Evolutionary conservation across 1,140 invertebrate genomes (phyloP).

Genomic region (Mycetomoellerius zeteki): DNA sequence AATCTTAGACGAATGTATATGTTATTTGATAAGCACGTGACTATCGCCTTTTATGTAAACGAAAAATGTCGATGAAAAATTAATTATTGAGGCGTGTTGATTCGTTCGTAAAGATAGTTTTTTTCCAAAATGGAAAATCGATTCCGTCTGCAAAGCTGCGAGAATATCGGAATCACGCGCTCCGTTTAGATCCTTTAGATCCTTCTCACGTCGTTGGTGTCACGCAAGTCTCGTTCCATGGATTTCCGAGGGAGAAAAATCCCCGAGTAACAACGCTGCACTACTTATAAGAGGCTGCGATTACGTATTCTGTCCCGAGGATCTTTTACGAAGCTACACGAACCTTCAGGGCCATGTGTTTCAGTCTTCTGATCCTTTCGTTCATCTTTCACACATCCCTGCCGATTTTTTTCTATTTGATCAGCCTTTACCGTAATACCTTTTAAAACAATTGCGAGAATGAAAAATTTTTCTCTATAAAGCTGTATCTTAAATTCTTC

Average conservation of each 20-base stretch:
- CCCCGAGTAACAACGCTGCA: conserved; percentile 47
- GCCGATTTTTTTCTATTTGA: neutral
- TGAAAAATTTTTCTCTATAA: conserved; percentile 1
- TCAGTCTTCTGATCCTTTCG: conserved; percentile 43
- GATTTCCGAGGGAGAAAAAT: conserved; percentile 72
- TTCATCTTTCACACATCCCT: conserved; percentile 40
- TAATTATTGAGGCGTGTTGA: conserved; percentile 16
- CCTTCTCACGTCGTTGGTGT: conserved; percentile 63
- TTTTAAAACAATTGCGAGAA: neutral
- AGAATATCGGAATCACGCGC: conserved; percentile 40
- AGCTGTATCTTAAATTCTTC: neutral
- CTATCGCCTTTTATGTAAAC: neutral
- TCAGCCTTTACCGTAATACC: neutral
- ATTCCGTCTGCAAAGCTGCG: conserved; percentile 8
- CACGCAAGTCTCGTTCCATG: conserved; percentile 58
- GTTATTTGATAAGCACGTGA: neutral
- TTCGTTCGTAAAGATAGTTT: conserved; percentile 4
- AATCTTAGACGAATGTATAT: neutral
- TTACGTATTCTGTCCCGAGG: conserved; percentile 72
- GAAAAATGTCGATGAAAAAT: neutral
- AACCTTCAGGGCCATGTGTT: conserved; percentile 36
- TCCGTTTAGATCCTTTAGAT: conserved; percentile 51
- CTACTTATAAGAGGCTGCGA: conserved; percentile 58
- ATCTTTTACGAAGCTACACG: conserved; percentile 53
- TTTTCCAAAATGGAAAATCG: conserved; percentile 16